Evolutionary conservation across 2,888 invertebrate species (phyloP), one percentile per base, ranked within the genome.

Genomic region (Ganaspis brasiliensis): DNA sequence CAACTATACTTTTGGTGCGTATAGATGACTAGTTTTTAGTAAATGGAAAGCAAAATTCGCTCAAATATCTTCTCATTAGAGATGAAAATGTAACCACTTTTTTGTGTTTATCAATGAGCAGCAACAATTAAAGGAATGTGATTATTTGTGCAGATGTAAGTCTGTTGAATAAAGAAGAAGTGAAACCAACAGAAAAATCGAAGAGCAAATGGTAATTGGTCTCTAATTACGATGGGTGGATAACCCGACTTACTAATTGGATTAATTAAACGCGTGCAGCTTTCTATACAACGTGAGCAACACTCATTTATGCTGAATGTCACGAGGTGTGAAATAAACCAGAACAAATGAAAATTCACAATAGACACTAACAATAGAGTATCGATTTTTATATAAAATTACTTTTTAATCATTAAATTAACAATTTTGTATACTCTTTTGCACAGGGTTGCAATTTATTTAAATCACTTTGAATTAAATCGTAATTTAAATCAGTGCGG

Each of bases 151-250:
- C n/a, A 67, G n/a, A 14, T 19, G 9, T 16, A 31, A 59, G 59
- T 24, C 40, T 8, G n/a, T 67, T 10, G 67, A n/a, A 45, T 24
- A n/a, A 45, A 21, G 24, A 59, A 31, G 31, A 21, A 67, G 40
- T 45, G 45, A 45, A 67, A 45, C 37, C 67, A 67, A 45, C 21
- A 67, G 67, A 45, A 67, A 67, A 45, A 67, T 67, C 45, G 67
- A 67, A 16, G 67, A 67, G 45, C 67, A n/a, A 67, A 67, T 67
- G 67, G 67, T 67, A 67, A 67, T 67, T 67, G 67, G 67, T 45
- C 67, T 45, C 67, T 67, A 67, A 67, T 67, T 67, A 67, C 67
- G 45, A 67, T 45, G 67, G 67, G 24, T 67, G 67, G 67, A 67
- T 67, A 67, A 67, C 67, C 67, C 45, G 67, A 45, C 61, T 40